A percentile compares a stretch with the other conserved stretches of the same genome.
Evolutionary conservation across 2,797 vertebrate genomes (phyloP).

Genomic region (Lates japonicus): DNA sequence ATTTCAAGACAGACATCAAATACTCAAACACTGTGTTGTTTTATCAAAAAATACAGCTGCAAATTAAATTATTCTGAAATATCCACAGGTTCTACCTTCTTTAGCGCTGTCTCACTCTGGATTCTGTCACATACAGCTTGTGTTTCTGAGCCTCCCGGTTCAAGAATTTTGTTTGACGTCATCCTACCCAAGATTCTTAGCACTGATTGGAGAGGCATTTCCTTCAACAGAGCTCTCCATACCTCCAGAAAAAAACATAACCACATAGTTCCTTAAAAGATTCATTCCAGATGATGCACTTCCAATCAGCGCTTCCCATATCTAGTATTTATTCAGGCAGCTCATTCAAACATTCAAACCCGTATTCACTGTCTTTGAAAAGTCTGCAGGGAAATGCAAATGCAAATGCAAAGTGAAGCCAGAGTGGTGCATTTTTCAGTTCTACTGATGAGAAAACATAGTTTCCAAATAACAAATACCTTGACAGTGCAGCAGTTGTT

Average conservation of each 20-base stretch:
- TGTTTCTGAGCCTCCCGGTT: constrained; percentile 88
- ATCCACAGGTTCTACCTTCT: constrained; percentile 83
- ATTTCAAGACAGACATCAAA: constrained; percentile 18
- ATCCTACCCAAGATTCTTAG: constrained; percentile 92
- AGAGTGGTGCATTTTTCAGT: background rate
- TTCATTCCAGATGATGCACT: background rate
- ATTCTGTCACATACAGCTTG: constrained; percentile 91
- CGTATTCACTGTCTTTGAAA: background rate
- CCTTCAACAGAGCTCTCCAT: constrained; percentile 93
- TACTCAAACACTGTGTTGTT: background rate
- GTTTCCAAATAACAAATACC: constrained; percentile 2
- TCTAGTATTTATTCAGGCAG: background rate
- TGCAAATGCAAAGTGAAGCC: background rate
- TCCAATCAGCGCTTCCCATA: background rate
- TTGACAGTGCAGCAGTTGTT: background rate
- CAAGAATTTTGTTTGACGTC: constrained; percentile 90
- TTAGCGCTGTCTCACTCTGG: constrained; percentile 88
- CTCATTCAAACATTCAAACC: background rate
- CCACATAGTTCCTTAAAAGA: background rate
- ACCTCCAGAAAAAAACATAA: constrained; percentile 80
- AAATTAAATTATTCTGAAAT: background rate
- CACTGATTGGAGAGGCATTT: constrained; percentile 91
- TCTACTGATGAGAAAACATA: background rate
- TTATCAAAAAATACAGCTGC: background rate
- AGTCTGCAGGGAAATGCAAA: background rate